Conservation (phyloP, 2,113 vertebrate genomes). For the Pedetes capensis region DNA sequence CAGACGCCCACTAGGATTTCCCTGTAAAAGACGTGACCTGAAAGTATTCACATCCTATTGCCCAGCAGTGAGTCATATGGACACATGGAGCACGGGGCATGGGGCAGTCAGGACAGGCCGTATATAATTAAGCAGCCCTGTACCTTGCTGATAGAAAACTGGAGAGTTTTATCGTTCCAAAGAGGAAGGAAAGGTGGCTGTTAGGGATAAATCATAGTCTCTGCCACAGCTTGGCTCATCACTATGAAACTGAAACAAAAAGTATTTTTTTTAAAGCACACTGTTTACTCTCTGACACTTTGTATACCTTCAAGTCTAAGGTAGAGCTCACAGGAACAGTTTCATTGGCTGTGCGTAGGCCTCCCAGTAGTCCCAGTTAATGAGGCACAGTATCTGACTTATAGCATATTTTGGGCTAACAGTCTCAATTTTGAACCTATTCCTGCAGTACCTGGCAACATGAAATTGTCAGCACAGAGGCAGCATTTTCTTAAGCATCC, state of each 20-base stretch:
- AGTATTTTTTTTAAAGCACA: not conserved
- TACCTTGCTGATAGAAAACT: not conserved
- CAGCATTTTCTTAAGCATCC: not conserved
- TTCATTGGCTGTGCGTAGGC: not conserved
- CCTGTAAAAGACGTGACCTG: not conserved
- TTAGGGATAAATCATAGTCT: not conserved
- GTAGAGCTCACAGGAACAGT: not conserved
- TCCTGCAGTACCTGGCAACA: not conserved
- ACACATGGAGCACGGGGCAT: not conserved
- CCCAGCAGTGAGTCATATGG: not conserved
- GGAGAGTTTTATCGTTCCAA: not conserved
- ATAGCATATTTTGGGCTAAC: not conserved
- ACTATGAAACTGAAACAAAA: not conserved
- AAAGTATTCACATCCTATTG: not conserved
- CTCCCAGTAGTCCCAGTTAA: not conserved
- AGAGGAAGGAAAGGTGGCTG: not conserved
- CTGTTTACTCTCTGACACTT: not conserved
- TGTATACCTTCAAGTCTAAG: not conserved
- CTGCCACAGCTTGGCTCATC: not conserved
- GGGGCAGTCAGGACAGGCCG: conserved; percentile 1
- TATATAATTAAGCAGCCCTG: not conserved
- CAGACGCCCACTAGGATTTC: no score
- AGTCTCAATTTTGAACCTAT: not conserved
- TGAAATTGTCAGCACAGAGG: not conserved
- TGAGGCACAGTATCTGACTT: no score